phyloP scores from a whole-genome alignment of 2,113 vertebrate genomes.

The Perognathus longimembris region DNA sequence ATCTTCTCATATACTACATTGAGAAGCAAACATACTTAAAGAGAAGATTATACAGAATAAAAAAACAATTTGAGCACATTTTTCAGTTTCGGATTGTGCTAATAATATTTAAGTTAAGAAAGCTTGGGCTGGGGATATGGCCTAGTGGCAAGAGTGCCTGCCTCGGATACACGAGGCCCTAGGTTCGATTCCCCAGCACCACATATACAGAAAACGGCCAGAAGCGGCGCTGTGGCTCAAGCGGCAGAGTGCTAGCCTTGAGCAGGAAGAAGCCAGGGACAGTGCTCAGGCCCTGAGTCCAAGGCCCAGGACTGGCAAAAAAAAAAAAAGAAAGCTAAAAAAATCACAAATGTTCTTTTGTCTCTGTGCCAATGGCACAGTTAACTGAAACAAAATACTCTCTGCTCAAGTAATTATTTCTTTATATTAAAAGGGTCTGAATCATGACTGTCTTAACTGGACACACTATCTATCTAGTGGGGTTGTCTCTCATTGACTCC shows the following conservation, averaged over 20 bases:
- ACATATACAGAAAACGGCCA: no score
- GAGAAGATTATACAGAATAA: neutral
- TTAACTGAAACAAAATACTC: neutral
- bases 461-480: neutral
- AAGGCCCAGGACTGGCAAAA: no score
- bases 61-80: neutral
- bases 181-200: no score
- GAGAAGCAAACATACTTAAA: neutral
- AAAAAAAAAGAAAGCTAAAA: no score
- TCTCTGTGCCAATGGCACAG: neutral
- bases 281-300: no score
- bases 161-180: no score
- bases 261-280: no score
- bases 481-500: neutral
- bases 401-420: constrained; percentile 40
- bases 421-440: neutral
- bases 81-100: neutral
- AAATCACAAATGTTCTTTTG: neutral
- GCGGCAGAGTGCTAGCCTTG: no score
- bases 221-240: no score
- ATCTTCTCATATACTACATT: neutral
- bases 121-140: no score
- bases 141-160: no score
- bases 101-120: constrained; percentile 19
- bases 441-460: neutral